Evolutionary conservation across 2,113 vertebrate species (phyloP).

Genomic region (Sclerurus mexicanus): DNA sequence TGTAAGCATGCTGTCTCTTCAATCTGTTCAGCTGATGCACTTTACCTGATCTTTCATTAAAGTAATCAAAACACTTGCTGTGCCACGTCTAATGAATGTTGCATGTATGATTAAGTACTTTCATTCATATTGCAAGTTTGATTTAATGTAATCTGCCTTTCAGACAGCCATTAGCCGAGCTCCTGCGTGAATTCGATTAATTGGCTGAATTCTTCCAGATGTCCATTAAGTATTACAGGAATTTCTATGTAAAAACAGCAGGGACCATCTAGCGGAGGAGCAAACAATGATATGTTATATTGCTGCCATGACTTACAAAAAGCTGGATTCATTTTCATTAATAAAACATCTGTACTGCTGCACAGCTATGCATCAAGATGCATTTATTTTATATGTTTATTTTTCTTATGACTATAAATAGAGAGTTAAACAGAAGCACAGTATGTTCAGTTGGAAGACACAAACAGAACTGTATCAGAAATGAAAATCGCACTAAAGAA

Average conservation of each 20-base stretch:
- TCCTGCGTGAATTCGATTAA: conserved; percentile 84
- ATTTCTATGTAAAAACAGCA: conserved; percentile 85
- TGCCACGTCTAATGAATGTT: conserved; percentile 84
- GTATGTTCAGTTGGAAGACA: conserved; percentile 52
- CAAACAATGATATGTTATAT: conserved; percentile 85
- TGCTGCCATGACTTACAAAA: conserved; percentile 84
- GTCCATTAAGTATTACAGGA: conserved; percentile 87
- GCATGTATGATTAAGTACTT: conserved; percentile 87
- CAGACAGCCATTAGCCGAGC: conserved; percentile 83
- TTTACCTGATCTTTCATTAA: conserved; percentile 89
- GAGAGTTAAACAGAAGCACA: conserved; percentile 71
- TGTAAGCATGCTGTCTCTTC: conserved; percentile 83
- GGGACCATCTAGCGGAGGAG: conserved; percentile 75
- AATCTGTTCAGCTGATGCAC: conserved; percentile 84
- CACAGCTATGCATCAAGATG: conserved; percentile 81
- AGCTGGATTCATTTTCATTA: conserved; percentile 85
- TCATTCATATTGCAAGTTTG: conserved; percentile 86
- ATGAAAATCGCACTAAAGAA: conserved; percentile 3
- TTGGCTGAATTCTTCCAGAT: conserved; percentile 89
- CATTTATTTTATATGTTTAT: conserved; percentile 84
- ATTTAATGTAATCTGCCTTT: conserved; percentile 87
- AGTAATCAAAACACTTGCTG: conserved; percentile 85
- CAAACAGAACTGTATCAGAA: conserved; percentile 60
- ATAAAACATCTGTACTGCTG: conserved; percentile 85
- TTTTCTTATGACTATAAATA: conserved; percentile 73